Conservation (phyloP, 2,113 vertebrate genomes). For the Mormoops blainvillei region DNA sequence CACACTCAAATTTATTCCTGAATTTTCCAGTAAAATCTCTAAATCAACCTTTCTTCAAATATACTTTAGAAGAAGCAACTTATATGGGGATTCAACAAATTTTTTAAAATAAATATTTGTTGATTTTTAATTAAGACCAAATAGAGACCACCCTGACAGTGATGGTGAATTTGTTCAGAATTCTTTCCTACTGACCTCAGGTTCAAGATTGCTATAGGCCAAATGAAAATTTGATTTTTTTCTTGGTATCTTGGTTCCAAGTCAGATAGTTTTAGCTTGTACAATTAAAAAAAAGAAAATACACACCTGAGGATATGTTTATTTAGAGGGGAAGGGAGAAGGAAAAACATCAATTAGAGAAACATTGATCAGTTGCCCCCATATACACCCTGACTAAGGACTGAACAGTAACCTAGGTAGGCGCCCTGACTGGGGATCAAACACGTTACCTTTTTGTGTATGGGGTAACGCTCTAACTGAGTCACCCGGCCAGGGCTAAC, state of each 20-base stretch:
- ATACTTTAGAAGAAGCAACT: neutral
- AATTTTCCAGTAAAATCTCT: neutral
- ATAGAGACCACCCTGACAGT: neutral
- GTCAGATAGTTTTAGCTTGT: slow-evolving; percentile 1
- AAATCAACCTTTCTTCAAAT: neutral
- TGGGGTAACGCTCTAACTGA: too few relatives aligned
- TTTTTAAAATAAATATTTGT: neutral
- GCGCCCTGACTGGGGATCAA: too few relatives aligned
- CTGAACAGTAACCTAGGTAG: too few relatives aligned
- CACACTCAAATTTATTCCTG: neutral
- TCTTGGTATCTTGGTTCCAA: neutral
- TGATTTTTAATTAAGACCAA: neutral
- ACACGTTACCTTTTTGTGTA: too few relatives aligned
- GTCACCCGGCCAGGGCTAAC: neutral
- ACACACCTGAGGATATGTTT: too few relatives aligned
- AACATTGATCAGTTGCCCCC: too few relatives aligned
- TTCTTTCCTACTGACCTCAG: neutral
- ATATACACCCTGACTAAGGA: too few relatives aligned
- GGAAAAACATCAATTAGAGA: too few relatives aligned
- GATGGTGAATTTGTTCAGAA: neutral
- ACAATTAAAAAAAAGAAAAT: neutral
- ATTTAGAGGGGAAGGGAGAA: too few relatives aligned
- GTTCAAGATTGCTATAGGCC: neutral
- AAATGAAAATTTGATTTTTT: slow-evolving; percentile 16
- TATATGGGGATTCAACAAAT: neutral